Evolutionary conservation across 2,797 vertebrate species (phyloP), one percentile per base, ranked within the genome.

Genomic region (Bufotes viridis): DNA sequence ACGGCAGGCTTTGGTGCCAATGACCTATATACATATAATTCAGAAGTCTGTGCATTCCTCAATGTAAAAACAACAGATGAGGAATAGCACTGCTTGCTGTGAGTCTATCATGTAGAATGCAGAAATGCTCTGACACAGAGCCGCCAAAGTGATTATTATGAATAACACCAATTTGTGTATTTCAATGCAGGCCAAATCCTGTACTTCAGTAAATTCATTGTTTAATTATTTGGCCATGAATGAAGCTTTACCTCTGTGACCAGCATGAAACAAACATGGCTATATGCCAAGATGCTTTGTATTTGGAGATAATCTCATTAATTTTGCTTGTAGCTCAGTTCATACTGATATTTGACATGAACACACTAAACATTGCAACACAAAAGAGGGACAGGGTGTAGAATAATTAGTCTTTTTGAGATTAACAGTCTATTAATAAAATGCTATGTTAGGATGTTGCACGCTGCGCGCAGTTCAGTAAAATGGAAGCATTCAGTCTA

Each of bases 251-350:
- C 61, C 60, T 89, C 57, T 53, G 67, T 89, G 78, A 86, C 26
- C 78, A 53, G 58, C 61, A 78, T 65, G 61, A 17, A 86, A 61
- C 60, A 42, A 84, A 34, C 49, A 78, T 89, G 79, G 67, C 69
- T 78, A 34, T 63, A n/a, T 82, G 84, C 70, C 70, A 85, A 86
- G 51, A 49, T 81, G 81, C 29, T 84, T 89, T 86, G 83, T 78
- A 82, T 72, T 20, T 86, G 70, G 65, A 76, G 74, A 89, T 89
- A 78, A 89, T 78, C 58, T 86, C 26, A 86, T 89, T 82, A 82
- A 89, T 86, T 42, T 69, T 69, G 22, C 79, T 74, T 84, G 58
- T 86, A 86, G 58, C 20, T 58, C 22, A 65, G 29, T 42, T 67
- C 18, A 69, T 69, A 57, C 22, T 84, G 22, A 15, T 13, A 60